Conservation (phyloP, 2,113 vertebrate species). For the Gopherus evgoodei region DNA sequence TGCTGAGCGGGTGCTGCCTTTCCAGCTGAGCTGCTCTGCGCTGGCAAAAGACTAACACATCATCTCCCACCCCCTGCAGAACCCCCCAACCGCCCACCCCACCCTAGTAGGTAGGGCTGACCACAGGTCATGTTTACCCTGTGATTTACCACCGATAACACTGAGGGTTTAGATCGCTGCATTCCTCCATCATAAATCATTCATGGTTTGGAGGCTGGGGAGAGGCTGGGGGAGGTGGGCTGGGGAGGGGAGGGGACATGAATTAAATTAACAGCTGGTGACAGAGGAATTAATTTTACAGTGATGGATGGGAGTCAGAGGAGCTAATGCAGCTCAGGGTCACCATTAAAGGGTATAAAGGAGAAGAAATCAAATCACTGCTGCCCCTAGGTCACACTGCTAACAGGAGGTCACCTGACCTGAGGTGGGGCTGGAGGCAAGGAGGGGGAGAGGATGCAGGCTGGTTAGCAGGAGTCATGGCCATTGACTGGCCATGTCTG, state of each 20-base stretch:
- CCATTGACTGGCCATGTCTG: no score
- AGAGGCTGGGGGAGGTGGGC: neutral
- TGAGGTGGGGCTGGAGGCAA: neutral
- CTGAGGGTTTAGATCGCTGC: rapidly evolving
- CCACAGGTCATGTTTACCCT: neutral
- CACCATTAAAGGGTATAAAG: neutral
- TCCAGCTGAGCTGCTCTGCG: no score
- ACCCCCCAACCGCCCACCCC: rapidly evolving
- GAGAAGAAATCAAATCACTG: neutral
- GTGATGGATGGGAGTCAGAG: neutral
- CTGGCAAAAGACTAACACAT: neutral
- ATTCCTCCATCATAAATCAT: neutral
- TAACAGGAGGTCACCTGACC: neutral
- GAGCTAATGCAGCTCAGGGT: neutral
- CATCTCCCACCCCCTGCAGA: neutral
- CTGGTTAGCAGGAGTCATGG: neutral
- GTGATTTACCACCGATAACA: neutral
- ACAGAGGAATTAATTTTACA: neutral
- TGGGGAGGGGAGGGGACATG: neutral
- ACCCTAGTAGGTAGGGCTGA: rapidly evolving
- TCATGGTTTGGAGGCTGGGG: neutral
- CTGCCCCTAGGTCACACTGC: neutral
- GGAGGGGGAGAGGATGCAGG: neutral
- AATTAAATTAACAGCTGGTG: neutral
- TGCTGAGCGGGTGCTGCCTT: neutral